A percentile compares a stretch with the other conserved stretches of the same genome.
Evolutionary conservation across 2,888 invertebrate genomes (phyloP).

Genomic region (Dinocampus coccinellae): DNA sequence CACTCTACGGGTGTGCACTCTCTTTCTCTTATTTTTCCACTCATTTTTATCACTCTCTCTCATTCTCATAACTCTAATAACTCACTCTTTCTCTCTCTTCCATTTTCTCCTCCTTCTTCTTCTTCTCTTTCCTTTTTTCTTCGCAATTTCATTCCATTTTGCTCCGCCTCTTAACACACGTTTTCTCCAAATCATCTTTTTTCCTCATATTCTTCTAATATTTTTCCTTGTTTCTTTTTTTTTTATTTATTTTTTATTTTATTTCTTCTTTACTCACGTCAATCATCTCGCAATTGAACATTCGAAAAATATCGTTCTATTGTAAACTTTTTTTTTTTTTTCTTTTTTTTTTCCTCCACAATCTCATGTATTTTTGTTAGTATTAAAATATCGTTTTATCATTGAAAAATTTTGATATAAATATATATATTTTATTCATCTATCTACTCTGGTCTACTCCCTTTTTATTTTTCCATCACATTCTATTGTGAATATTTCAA

Average conservation of each 20-base stretch:
- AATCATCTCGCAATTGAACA: slow-evolving; percentile 4
- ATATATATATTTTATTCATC: background rate
- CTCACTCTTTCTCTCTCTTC: too few species aligned
- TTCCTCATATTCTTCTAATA: background rate
- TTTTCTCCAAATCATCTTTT: slow-evolving; percentile 31
- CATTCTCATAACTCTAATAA: slow-evolving; percentile 43
- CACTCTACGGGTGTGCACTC: slow-evolving; percentile 15
- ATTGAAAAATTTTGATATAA: background rate
- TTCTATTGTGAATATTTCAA: too few species aligned
- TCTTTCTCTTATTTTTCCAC: slow-evolving; percentile 8
- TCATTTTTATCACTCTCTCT: slow-evolving; percentile 22
- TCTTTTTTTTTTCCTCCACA: background rate
- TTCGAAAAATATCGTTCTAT: background rate
- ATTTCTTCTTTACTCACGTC: background rate
- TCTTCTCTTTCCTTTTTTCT: too few species aligned
- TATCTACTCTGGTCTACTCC: too few species aligned
- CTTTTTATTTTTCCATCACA: too few species aligned
- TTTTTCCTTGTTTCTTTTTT: slow-evolving; percentile 16
- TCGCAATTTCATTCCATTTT: slow-evolving; percentile 46
- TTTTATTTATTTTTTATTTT: slow-evolving; percentile 1
- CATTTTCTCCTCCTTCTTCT: too few species aligned
- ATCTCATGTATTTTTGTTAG: background rate
- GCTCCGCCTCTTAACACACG: slow-evolving; percentile 48
- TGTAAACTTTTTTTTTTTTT: background rate
- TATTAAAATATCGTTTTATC: background rate